These are phyloP conservation scores for Hyles lineata DNA, from an alignment of 2,888 invertebrate species.

Conservation along the genomic window DNA sequence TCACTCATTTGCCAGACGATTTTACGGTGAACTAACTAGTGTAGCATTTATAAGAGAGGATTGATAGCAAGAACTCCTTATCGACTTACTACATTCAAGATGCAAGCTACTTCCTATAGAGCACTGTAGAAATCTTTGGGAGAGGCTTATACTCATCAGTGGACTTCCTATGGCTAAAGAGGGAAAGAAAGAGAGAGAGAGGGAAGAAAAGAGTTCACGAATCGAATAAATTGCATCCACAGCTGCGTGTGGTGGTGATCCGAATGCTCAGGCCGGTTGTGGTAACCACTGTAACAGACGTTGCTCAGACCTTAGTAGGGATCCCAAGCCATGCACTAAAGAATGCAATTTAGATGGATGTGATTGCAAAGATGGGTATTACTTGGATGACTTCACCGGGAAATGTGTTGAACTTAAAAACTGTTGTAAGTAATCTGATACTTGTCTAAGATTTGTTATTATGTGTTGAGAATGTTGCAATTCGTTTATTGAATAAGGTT, in stretches of 20 bases:
- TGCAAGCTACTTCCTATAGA: too few relatives aligned
- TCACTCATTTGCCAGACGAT: too few relatives aligned
- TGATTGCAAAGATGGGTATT: constrained; percentile 24
- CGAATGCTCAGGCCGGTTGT: constrained; percentile 46
- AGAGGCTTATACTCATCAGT: too few relatives aligned
- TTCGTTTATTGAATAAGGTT: background rate
- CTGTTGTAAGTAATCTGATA: constrained; percentile 40
- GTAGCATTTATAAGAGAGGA: too few relatives aligned
- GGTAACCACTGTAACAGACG: constrained; percentile 44
- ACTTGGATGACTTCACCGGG: constrained; percentile 32
- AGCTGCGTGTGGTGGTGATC: constrained; percentile 45
- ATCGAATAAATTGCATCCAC: background rate
- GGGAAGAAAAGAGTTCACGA: background rate
- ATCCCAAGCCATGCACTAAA: constrained; percentile 32
- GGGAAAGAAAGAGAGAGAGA: background rate
- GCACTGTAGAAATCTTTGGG: too few relatives aligned
- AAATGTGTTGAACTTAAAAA: constrained; percentile 38
- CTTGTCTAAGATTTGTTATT: background rate
- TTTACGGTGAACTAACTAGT: too few relatives aligned
- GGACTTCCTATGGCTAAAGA: too few relatives aligned
- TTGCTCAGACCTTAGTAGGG: constrained; percentile 42
- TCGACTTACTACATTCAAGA: too few relatives aligned
- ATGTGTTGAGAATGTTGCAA: background rate
- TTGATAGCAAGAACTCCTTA: too few relatives aligned
- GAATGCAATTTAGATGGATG: constrained; percentile 41